phyloP scores from a whole-genome alignment of 2,888 invertebrate genomes.

The Agrochola lota region DNA sequence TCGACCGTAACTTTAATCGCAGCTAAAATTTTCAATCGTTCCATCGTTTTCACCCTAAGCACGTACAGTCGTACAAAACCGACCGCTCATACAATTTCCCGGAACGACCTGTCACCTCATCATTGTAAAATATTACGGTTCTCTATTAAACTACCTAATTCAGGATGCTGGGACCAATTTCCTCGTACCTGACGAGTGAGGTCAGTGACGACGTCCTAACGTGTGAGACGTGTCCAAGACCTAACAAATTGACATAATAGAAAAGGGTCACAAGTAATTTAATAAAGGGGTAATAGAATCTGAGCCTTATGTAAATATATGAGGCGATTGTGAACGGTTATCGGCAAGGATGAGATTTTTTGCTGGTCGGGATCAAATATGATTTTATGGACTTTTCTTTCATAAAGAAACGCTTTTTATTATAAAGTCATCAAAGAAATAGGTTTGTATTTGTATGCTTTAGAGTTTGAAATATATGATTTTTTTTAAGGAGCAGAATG shows the following conservation, averaged over 20 bases:
- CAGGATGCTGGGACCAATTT: slow-evolving; percentile 10
- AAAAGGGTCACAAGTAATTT: slow-evolving; percentile 61
- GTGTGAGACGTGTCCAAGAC: slow-evolving; percentile 3
- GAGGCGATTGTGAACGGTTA: slow-evolving; percentile 43
- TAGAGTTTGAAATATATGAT: not conserved
- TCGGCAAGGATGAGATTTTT: not conserved
- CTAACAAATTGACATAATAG: slow-evolving; percentile 42
- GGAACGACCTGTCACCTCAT: not conserved
- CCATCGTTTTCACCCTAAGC: not conserved
- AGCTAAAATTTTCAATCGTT: slow-evolving; percentile 3
- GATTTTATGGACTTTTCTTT: slow-evolving; percentile 22
- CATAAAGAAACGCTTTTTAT: not conserved
- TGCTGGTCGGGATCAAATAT: slow-evolving; percentile 30
- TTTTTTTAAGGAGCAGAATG: not conserved
- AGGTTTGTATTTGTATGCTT: not conserved
- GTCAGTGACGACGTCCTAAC: slow-evolving; percentile 21
- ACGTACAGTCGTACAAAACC: slow-evolving; percentile 16
- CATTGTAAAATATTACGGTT: slow-evolving; percentile 36
- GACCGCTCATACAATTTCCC: slow-evolving; percentile 10
- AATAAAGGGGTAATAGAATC: slow-evolving; percentile 52
- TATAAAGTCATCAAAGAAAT: slow-evolving; percentile 15
- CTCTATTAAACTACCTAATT: slow-evolving; percentile 26
- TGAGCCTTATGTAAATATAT: slow-evolving; percentile 49
- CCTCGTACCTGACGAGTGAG: slow-evolving; percentile 31
- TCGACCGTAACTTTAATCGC: slow-evolving; percentile 10